Percentiles rank a stretch among this genome's conserved stretches.
Evolutionary conservation across 1,140 invertebrate genomes (phyloP).

Genomic region (Tetraneura akinire): DNA sequence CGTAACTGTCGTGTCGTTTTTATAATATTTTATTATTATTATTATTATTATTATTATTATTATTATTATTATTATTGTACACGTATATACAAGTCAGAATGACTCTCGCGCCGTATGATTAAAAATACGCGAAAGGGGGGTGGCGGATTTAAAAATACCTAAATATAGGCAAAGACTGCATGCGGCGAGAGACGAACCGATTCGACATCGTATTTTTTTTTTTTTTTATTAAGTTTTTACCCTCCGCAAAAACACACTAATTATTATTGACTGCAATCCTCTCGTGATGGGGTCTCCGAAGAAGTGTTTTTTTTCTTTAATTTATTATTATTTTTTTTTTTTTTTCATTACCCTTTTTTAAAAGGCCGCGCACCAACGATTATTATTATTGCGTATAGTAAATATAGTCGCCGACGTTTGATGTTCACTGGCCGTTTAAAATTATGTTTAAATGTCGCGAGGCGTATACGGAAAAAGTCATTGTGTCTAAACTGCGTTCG

Average conservation of each 20-base stretch:
- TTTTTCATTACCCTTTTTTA: background rate
- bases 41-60: too few relatives aligned
- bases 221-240: too few relatives aligned
- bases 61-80: too few relatives aligned
- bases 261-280: constrained; percentile 28
- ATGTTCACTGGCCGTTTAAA: background rate
- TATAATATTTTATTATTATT: background rate
- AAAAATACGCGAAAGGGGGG: background rate
- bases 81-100: too few relatives aligned
- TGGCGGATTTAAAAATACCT: too few relatives aligned
- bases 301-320: too few relatives aligned
- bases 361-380: background rate
- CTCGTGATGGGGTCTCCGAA: background rate
- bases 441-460: constrained; percentile 14
- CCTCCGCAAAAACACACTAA: background rate
- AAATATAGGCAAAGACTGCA: too few relatives aligned
- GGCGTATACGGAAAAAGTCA: too few relatives aligned
- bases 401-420: background rate
- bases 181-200: background rate
- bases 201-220: background rate
- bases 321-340: too few relatives aligned
- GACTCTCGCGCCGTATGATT: background rate
- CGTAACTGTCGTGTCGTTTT: background rate
- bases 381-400: too few relatives aligned
- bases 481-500: too few relatives aligned